phyloP scores from a whole-genome alignment of 2,113 vertebrate genomes.

The Tauraco erythrolophus region DNA sequence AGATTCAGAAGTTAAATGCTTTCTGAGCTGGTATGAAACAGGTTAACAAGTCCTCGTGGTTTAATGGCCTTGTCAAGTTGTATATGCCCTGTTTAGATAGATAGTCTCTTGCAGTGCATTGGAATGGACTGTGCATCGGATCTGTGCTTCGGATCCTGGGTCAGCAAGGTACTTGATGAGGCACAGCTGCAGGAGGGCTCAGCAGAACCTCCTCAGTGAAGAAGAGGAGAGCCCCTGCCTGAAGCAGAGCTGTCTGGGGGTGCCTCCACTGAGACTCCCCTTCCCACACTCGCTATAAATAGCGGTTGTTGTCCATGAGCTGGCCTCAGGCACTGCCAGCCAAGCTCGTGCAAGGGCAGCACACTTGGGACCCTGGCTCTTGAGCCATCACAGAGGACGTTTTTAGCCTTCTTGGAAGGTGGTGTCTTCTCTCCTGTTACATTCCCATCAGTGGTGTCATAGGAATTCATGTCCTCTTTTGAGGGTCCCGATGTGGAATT shows the following conservation, averaged over 20 bases:
- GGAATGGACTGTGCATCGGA: too few relatives aligned
- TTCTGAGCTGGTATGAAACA: background rate
- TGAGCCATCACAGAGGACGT: background rate
- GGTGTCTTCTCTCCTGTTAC: background rate
- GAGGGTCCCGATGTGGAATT: background rate
- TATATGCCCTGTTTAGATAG: background rate
- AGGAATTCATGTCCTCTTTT: background rate
- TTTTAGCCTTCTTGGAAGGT: background rate
- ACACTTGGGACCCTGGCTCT: background rate
- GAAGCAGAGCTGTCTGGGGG: background rate
- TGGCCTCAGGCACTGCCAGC: background rate
- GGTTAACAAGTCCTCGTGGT: background rate
- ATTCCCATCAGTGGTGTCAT: background rate
- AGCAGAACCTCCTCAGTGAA: too few relatives aligned
- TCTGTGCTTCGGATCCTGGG: too few relatives aligned
- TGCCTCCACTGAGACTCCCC: background rate
- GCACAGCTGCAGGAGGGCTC: background rate
- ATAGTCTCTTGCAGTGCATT: background rate
- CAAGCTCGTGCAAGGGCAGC: background rate
- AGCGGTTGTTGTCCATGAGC: background rate
- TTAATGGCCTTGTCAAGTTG: background rate
- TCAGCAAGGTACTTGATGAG: background rate
- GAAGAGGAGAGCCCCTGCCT: background rate
- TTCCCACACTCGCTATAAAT: too few relatives aligned
- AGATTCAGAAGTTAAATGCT: background rate